phyloP scores from a whole-genome alignment of 2,888 invertebrate genomes.

The Buathra laborator region DNA sequence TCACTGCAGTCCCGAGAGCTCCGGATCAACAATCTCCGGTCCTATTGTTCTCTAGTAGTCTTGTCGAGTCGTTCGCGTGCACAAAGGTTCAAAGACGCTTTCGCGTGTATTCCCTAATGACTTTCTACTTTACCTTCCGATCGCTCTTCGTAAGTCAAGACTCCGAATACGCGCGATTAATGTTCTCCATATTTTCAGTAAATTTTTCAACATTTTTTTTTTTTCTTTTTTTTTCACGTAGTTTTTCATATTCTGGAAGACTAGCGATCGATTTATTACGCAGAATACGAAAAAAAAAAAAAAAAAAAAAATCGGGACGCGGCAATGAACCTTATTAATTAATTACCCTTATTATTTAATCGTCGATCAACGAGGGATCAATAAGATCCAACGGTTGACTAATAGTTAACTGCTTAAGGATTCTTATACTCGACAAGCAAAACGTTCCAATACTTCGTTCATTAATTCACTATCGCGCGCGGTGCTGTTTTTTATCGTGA shows the following conservation, averaged over 20 bases:
- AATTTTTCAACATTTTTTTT: neutral
- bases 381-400: neutral
- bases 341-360: too few relatives aligned
- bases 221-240: neutral
- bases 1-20: slow-evolving; percentile 5
- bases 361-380: too few relatives aligned
- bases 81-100: neutral
- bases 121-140: neutral
- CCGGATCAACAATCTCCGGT: slow-evolving; percentile 34
- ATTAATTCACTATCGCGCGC: too few relatives aligned
- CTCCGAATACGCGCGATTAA: neutral
- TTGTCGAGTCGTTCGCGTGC: slow-evolving; percentile 7
- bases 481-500: too few relatives aligned
- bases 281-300: too few relatives aligned
- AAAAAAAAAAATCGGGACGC: too few relatives aligned
- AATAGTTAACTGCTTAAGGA: too few relatives aligned
- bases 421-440: too few relatives aligned
- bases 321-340: too few relatives aligned
- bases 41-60: slow-evolving; percentile 17
- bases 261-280: too few relatives aligned
- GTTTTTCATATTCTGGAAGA: too few relatives aligned
- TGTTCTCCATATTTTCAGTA: neutral
- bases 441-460: too few relatives aligned
- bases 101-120: slow-evolving; percentile 8
- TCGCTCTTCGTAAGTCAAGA: neutral